A percentile compares a stretch with the other conserved stretches of the same genome.
Evolutionary conservation across 2,888 invertebrate genomes (phyloP).

Genomic region (Seira sanloemensis): DNA sequence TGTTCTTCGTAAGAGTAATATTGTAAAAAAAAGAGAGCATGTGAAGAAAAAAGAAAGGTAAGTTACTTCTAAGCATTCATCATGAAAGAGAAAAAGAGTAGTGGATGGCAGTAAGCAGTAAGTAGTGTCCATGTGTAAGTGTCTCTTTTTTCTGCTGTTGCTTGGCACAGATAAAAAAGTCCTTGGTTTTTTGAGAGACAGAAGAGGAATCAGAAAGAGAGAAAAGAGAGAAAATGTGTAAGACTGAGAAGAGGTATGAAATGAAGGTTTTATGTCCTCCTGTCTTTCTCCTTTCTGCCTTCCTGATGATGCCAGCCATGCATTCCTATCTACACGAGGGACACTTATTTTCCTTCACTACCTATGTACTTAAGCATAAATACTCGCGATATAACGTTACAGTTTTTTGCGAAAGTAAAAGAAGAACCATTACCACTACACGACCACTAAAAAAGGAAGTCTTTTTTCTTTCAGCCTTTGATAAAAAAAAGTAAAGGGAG

Average conservation of each 20-base stretch:
- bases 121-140: constrained; percentile 57
- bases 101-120: constrained; percentile 47
- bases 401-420: constrained; percentile 33
- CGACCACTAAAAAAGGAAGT: constrained; percentile 57
- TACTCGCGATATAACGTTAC: neutral
- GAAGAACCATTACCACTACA: constrained; percentile 62
- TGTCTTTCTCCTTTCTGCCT: constrained; percentile 45
- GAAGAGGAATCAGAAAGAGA: constrained; percentile 18
- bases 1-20: constrained; percentile 43
- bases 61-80: constrained; percentile 56
- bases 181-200: constrained; percentile 40
- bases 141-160: constrained; percentile 54
- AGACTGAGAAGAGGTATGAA: constrained; percentile 57
- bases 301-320: constrained; percentile 48
- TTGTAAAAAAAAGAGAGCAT: constrained; percentile 25
- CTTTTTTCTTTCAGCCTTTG: constrained; percentile 52
- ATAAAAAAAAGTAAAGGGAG: constrained; percentile 46
- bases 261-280: constrained; percentile 64
- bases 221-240: constrained; percentile 38
- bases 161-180: constrained; percentile 59
- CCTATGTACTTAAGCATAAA: constrained; percentile 14
- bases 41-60: constrained; percentile 33
- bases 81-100: constrained; percentile 36
- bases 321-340: constrained; percentile 55
- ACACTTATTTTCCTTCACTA: constrained; percentile 32